Percentiles rank a stretch among this genome's conserved stretches.
phyloP scores from a whole-genome alignment of 2,888 invertebrate species.

The Pilophorus perplexus region DNA sequence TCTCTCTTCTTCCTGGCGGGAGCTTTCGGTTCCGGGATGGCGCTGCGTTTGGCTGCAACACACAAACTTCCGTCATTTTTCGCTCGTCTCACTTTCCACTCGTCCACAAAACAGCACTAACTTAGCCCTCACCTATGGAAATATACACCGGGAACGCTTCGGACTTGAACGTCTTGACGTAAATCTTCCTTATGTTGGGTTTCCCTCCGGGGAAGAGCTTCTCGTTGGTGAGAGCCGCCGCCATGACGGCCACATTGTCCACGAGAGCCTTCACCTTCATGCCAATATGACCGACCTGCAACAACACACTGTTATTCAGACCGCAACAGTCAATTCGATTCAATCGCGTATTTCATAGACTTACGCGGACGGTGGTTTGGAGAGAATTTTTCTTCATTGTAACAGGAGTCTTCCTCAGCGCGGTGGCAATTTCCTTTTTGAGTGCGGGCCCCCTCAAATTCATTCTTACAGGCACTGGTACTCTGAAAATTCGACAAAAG shows the following conservation, averaged over 20 bases:
- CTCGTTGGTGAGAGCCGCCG: not conserved
- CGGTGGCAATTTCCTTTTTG: slow-evolving; percentile 13
- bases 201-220: not conserved
- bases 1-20: not conserved
- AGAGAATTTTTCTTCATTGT: too few relatives aligned
- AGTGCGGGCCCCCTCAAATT: not conserved
- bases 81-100: too few relatives aligned
- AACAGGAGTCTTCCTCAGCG: slow-evolving; percentile 4
- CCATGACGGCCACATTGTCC: slow-evolving; percentile 11
- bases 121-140: slow-evolving; percentile 20
- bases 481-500: slow-evolving; percentile 8
- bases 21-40: not conserved
- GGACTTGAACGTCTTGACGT: slow-evolving; percentile 13
- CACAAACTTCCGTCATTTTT: too few relatives aligned
- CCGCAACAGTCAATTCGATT: too few relatives aligned
- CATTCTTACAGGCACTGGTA: slow-evolving; percentile 16
- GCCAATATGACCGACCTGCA: slow-evolving; percentile 9
- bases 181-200: slow-evolving; percentile 7
- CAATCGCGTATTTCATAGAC: too few relatives aligned
- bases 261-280: slow-evolving; percentile 2
- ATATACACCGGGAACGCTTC: slow-evolving; percentile 21
- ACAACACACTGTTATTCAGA: slow-evolving; percentile 1
- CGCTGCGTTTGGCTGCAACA: not conserved
- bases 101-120: too few relatives aligned
- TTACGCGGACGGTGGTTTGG: too few relatives aligned